Percentiles rank a stretch among this genome's conserved stretches.
phyloP scores from a whole-genome alignment of 2,797 vertebrate species.

The Lagocephalus sceleratus region DNA sequence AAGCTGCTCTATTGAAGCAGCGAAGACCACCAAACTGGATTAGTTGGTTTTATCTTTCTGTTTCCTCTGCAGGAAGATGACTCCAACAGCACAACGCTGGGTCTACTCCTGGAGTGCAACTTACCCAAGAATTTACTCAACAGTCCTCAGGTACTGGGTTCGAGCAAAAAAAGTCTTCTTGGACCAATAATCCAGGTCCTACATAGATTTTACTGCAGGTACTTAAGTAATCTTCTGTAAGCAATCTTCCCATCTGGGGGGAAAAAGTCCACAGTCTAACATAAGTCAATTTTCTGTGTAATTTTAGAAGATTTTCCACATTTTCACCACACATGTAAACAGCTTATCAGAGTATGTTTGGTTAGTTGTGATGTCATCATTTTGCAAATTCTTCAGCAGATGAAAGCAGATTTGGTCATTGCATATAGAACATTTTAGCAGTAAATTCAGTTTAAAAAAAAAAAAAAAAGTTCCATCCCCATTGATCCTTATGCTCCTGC shows the following conservation, averaged over 20 bases:
- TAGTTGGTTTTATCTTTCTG: neutral
- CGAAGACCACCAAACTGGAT: neutral
- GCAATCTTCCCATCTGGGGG: neutral
- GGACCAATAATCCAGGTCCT: neutral
- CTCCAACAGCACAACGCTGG: conserved; percentile 87
- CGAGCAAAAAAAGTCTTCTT: neutral
- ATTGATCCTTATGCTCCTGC: neutral
- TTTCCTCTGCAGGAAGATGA: conserved; percentile 82
- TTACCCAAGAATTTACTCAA: conserved; percentile 80
- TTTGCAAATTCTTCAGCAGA: neutral
- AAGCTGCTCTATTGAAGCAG: neutral
- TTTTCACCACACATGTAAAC: neutral
- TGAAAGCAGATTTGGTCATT: neutral
- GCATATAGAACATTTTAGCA: neutral
- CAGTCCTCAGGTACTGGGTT: conserved; percentile 68
- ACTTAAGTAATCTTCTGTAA: neutral
- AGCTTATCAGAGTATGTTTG: neutral
- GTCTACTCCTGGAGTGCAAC: conserved; percentile 88
- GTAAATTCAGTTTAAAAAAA: too few species aligned
- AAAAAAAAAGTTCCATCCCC: too few species aligned
- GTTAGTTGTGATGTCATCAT: neutral
- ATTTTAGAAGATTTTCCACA: neutral
- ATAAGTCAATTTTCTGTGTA: neutral
- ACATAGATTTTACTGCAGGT: neutral
- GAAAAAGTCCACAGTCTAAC: too few species aligned